Percentiles rank a stretch among this genome's conserved stretches.
phyloP scores from a whole-genome alignment of 2,113 vertebrate genomes.

The Hemiprocne comata region DNA sequence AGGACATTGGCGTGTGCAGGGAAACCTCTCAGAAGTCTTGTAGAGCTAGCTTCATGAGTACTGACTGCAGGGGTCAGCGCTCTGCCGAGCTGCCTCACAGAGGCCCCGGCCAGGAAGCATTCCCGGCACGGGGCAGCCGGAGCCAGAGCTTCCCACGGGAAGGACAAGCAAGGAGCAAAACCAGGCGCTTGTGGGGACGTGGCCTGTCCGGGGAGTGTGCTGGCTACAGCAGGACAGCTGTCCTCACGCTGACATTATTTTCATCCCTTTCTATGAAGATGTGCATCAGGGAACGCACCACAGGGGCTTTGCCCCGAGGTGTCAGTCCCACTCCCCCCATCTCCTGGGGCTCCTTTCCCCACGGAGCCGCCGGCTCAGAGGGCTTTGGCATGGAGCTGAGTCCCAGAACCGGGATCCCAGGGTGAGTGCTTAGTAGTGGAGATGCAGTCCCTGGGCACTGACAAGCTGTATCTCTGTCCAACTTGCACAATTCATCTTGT shows the following conservation, averaged over 20 bases:
- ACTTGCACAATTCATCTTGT: accelerated
- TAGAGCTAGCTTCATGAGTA: not conserved
- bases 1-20: not conserved
- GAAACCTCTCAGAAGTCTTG: not conserved
- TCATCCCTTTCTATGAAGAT: not conserved
- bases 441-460: not conserved
- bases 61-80: not conserved
- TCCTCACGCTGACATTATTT: not conserved
- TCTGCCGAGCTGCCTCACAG: not conserved
- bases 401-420: accelerated
- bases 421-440: not conserved
- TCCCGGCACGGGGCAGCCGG: not conserved
- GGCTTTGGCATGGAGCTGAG: not conserved
- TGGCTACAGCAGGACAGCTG: not conserved
- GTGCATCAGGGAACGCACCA: not conserved
- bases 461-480: not conserved
- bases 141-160: not conserved
- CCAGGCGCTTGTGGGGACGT: too few relatives aligned
- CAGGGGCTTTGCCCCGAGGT: not conserved
- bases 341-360: too few relatives aligned
- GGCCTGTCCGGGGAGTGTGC: accelerated
- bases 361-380: not conserved
- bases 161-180: not conserved
- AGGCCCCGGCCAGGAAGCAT: too few relatives aligned
- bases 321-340: too few relatives aligned